These are phyloP conservation scores for Sminthurinus signatus DNA, from an alignment of 1,140 invertebrate genomes.

Conservation along the genomic window DNA sequence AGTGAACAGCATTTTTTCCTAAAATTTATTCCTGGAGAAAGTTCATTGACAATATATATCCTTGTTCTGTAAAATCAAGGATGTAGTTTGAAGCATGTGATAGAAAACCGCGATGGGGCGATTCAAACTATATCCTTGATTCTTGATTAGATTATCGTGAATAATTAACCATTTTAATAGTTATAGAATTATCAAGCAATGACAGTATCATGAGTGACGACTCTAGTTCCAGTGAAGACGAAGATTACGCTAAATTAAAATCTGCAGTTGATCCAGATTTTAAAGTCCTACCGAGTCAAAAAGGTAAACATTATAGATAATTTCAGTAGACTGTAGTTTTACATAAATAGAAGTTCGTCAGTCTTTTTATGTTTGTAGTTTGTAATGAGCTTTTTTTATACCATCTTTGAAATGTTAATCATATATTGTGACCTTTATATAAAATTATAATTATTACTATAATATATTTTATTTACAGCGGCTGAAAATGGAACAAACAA, in stretches of 20 bases:
- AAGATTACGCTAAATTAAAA: conserved; percentile 11
- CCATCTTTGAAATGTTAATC: no score
- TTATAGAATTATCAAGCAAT: no score
- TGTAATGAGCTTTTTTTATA: neutral
- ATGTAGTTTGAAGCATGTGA: no score
- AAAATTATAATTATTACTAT: neutral
- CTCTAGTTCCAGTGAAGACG: conserved; percentile 4
- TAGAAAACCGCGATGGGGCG: no score
- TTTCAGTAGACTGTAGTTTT: neutral
- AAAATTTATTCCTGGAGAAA: no score
- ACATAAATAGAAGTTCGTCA: neutral
- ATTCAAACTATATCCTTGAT: no score
- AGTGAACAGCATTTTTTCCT: no score
- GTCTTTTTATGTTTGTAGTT: neutral
- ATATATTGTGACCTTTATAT: neutral
- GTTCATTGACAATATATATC: no score
- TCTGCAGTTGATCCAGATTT: conserved; percentile 24
- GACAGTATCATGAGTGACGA: neutral
- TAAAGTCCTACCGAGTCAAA: neutral
- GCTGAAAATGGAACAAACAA: neutral
- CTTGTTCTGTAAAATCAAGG: no score
- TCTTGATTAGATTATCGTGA: no score
- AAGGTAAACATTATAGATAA: neutral
- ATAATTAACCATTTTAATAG: no score
- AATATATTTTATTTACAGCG: neutral